Base-by-base conservation (phyloP, 2,888 invertebrate species). In the Pherbina coryleti region DNA sequence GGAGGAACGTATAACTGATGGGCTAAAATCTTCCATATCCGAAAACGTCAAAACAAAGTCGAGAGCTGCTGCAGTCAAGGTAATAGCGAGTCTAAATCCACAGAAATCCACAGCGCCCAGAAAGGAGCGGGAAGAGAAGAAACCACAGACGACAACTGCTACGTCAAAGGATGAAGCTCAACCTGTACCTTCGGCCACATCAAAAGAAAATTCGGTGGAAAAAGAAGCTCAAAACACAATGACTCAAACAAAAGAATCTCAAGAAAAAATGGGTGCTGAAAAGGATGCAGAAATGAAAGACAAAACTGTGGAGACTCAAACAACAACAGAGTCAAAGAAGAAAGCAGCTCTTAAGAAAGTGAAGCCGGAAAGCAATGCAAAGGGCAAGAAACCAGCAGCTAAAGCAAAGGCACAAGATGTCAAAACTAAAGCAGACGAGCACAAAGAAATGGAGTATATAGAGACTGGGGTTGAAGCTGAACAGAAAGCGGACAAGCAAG, bases 41-140 rank as follows among this genome's bases (percentile, higher is more conserved):
- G 90, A 90, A 80, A 90, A 89, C 82, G 90, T 90, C 1, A 90
- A 90, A 82, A 90, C 90, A 2, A 90, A 90, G 79, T 89, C 89
- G 0, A 84, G 90, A 22, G 89, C 90, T 3, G 88, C 90, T 1
- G 88, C 90, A 0, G 88, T 88, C 25, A 89, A 89, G 79, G 87
- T 88, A 5, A 88, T 86, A 67, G 85, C 84, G 34, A 84, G 80
- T 60, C 62, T 87, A 3, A 87, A 82, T 81, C 84, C 84, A 14
- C 82, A 83, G 28, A 88, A 87, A 74, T 72, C 82, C 64, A 64
- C 80, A 66, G 60, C 80, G 2, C 81, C 82, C 2, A 81, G 82
- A 53, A 81, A 77, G 22, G 78, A 80, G 64, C 60, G 73, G 7
- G 80, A 82, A 34, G 74, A 74, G 11, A 81, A 80, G 28, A 76